Conservation (phyloP, 1,140 invertebrate species). For the Pachypeltis micranthus region DNA sequence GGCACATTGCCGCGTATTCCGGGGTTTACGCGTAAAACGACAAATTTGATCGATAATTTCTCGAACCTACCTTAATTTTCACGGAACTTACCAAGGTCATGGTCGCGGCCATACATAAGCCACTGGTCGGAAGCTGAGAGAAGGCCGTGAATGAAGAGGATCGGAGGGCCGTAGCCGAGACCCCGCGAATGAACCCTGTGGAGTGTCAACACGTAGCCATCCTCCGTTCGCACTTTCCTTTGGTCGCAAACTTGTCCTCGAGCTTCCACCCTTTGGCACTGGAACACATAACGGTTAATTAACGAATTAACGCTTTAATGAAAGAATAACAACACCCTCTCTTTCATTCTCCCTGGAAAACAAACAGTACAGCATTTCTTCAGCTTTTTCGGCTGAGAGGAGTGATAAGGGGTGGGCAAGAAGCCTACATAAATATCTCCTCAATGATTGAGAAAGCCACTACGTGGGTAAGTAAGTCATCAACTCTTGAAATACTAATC, state of each 20-base stretch:
- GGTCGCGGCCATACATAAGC: constrained; percentile 39
- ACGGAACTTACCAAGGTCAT: constrained; percentile 38
- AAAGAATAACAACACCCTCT: not conserved
- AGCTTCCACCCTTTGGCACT: constrained; percentile 18
- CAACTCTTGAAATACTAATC: too few relatives aligned
- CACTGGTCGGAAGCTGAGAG: constrained; percentile 42
- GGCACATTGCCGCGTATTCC: too few relatives aligned
- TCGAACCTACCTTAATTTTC: too few relatives aligned
- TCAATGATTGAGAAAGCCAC: too few relatives aligned
- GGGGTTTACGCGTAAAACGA: too few relatives aligned
- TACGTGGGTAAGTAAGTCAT: not conserved
- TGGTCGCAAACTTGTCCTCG: constrained; percentile 17
- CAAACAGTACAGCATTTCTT: too few relatives aligned
- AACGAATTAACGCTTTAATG: not conserved
- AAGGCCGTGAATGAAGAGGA: constrained; percentile 46
- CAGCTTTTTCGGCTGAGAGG: too few relatives aligned
- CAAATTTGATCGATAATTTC: too few relatives aligned
- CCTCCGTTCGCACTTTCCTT: constrained; percentile 36
- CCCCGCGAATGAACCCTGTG: constrained; percentile 43
- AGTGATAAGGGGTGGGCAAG: too few relatives aligned
- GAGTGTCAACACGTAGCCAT: constrained; percentile 46
- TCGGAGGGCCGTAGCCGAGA: constrained; percentile 30
- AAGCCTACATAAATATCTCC: not conserved
- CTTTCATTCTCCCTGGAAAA: too few relatives aligned
- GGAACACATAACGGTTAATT: not conserved